Base-by-base conservation (phyloP, 2,113 vertebrate genomes). In the Agelaius phoeniceus region DNA sequence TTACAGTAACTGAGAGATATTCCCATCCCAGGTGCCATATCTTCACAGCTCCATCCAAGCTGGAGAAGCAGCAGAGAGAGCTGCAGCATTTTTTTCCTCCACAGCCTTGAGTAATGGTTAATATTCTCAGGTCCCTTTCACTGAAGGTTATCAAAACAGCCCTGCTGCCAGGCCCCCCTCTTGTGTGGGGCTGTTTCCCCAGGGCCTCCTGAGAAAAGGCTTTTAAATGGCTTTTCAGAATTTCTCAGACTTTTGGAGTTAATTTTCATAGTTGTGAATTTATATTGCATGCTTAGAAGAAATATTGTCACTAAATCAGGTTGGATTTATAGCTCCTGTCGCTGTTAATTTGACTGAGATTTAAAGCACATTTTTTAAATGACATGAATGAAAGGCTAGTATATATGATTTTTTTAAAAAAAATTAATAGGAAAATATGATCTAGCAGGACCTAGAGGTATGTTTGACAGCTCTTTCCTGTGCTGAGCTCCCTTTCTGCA, bases 121-220 rank as follows among this genome's bases (percentile, higher is more conserved):
- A 63, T 67, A 44, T 89, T 91, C 48, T 44, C 87, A 79, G 44
- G 68, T 80, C 31, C 28, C 43, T 75, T 77, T 71, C 1, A 6
- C 73, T 68, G 73, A 77, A 94, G 79, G 75, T 95, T 94, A 86
- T 94, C 72, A 72, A 90, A 95, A 95, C 58, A 92, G 57, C 58
- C 58, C 18, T 0, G 6, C 52, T 90, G 84, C 58, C 91, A 89
- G 43, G 24, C 44, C 35, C 62, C n/a, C 8, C 26, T 48, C 67
- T 44, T 51, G 33, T 48, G 33, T 0, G 0, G 46, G 62, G 68
- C 84, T 85, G 44, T 63, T 95, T 82, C 51, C 24, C 15, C 68
- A 37, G 48, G 41, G 44, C 37, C 86, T 89, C 84, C 41, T 52
- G 81, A 54, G 72, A 86, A 91, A 87, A 77, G 7, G 67, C 46